These are phyloP conservation scores for Pemphigus obesinymphae DNA, from an alignment of 1,140 invertebrate species.

Conservation along the genomic window DNA sequence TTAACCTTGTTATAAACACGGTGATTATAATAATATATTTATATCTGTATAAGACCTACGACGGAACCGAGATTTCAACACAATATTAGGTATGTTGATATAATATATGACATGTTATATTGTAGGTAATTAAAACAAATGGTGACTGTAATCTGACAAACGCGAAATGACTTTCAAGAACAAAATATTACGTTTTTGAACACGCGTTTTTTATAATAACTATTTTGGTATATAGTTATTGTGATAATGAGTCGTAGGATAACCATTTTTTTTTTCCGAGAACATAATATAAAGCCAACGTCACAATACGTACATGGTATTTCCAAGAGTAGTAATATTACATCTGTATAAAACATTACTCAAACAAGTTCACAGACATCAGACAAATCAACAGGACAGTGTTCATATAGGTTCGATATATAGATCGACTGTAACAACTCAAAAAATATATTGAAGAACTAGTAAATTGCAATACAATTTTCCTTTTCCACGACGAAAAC, in stretches of 20 bases:
- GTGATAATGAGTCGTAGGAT: not conserved
- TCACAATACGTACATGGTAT: not conserved
- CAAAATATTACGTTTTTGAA: not conserved
- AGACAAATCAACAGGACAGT: not conserved
- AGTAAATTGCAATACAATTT: too few relatives aligned
- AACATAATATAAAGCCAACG: not conserved
- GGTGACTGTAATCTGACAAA: not conserved
- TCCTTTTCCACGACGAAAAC: too few relatives aligned
- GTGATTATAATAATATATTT: not conserved
- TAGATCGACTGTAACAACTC: too few relatives aligned
- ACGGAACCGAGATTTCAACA: not conserved
- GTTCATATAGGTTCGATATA: too few relatives aligned
- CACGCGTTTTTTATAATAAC: not conserved
- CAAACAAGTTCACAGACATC: not conserved
- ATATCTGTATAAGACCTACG: not conserved
- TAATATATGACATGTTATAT: constrained; percentile 9
- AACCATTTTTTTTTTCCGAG: not conserved
- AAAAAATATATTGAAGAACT: too few relatives aligned
- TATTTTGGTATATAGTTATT: not conserved
- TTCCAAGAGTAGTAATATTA: not conserved
- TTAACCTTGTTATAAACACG: constrained; percentile 19
- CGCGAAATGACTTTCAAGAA: not conserved
- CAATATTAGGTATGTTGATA: too few relatives aligned
- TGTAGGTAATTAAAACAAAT: not conserved
- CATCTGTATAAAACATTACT: not conserved